Evolutionary conservation across 2,888 invertebrate species (phyloP), one percentile per base, ranked within the genome.

Genomic region (Parnassius orleans): DNA sequence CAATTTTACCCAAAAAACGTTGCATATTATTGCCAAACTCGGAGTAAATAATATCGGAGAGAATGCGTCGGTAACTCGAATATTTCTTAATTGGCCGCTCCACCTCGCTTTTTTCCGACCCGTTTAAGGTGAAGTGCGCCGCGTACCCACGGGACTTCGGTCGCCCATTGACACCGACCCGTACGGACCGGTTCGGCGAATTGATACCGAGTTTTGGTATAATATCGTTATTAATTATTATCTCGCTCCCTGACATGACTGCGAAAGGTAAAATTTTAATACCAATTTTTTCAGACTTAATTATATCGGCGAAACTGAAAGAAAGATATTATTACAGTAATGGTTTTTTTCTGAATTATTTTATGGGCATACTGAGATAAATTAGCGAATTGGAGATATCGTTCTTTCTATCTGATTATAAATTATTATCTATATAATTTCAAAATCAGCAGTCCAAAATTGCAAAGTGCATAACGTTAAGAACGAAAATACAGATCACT

Each of bases 201-300:
- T 61, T 66, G 65, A 66, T 67, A 65, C 66, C 63, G 65, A 66
- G 66, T 67, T 68, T 64, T 64, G 69, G 67, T 68, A 56, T 63
- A 63, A 59, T 63, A 71, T 72, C 69, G 65, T 68, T 69, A 72
- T 70, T 72, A 70, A 64, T 68, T 69, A 72, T 70, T 72, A 70
- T 68, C 68, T 67, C 65, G 61, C 65, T 65, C 59, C 69, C 67
- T 70, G 75, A 77, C 71, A 70, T 61, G 68, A 55, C 60, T 42
- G 61, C 66, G 76, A 78, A 81, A 81, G 80, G 83, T 81, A 81
- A 78, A 83, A 77, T 78, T 78, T 78, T 79, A 74, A 76, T 73
- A 67, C 61, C 67, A 69, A 72, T 73, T 73, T 65, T 67, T 65
- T 65, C 55, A 59, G 60, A 58, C 61, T 58, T 62, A 66, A 63